phyloP scores from a whole-genome alignment of 2,888 invertebrate genomes.

The Plusia festucae region DNA sequence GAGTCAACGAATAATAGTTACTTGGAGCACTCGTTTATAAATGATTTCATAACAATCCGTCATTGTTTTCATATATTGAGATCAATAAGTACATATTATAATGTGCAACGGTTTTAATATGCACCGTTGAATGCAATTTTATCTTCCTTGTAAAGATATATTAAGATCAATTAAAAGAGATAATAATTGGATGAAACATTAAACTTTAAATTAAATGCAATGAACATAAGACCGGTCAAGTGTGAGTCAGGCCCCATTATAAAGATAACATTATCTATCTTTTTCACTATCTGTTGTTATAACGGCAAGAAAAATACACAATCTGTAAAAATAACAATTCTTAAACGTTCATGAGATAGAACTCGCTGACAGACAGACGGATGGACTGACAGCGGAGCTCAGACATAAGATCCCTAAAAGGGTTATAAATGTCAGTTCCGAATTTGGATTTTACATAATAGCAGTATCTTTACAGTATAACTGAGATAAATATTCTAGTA shows the following conservation, averaged over 20 bases:
- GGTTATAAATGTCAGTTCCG: no score
- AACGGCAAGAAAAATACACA: no score
- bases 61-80: conserved; percentile 1
- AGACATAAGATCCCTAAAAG: no score
- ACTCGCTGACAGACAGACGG: no score
- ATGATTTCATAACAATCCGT: conserved; percentile 11
- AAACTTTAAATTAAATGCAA: no score
- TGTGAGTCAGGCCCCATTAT: no score
- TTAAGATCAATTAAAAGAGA: neutral
- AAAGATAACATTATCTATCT: no score
- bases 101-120: conserved; percentile 7
- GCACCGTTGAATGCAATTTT: neutral
- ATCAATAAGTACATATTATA: conserved; percentile 12
- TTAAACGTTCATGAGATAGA: no score
- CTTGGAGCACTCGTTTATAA: neutral
- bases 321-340: no score
- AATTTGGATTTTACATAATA: neutral
- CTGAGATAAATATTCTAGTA: neutral
- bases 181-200: neutral
- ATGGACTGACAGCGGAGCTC: no score
- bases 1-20: conserved; percentile 7
- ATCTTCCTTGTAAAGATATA: neutral
- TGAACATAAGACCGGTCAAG: no score
- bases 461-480: neutral
- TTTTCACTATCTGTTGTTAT: no score